Conservation (phyloP, 2,888 invertebrate genomes). For the Drepanosiphum platanoidis region DNA sequence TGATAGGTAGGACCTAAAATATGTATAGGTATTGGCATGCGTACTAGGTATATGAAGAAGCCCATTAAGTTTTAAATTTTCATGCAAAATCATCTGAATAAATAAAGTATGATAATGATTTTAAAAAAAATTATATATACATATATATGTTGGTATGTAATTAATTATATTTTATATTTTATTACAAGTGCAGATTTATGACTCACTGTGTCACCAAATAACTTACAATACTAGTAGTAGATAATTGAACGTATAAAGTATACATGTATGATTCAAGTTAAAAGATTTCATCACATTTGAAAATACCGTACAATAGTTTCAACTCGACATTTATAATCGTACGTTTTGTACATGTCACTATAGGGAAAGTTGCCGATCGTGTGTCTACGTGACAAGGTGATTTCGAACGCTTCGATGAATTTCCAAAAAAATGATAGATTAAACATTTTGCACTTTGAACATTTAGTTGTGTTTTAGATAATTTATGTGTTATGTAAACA, state of each 20-base stretch:
- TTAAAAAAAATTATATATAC: too few species aligned
- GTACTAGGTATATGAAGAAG: neutral
- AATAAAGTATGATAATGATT: neutral
- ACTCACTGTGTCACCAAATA: neutral
- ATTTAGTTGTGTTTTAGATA: neutral
- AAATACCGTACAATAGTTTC: constrained; percentile 29
- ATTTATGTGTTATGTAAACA: neutral
- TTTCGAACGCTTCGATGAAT: constrained; percentile 21
- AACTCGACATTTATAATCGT: constrained; percentile 5
- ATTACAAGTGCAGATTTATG: neutral
- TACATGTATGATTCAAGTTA: neutral
- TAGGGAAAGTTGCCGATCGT: constrained; percentile 38
- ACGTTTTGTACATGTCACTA: constrained; percentile 38
- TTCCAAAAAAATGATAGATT: constrained; percentile 23
- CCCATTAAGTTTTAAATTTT: neutral
- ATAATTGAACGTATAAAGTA: neutral
- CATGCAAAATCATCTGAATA: constrained; percentile 15
- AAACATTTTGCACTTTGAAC: neutral
- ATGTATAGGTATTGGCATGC: neutral
- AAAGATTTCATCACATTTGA: constrained; percentile 1
- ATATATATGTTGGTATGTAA: neutral
- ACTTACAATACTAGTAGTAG: neutral
- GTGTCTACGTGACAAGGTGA: constrained; percentile 38
- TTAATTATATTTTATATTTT: neutral
- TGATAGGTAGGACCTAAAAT: neutral